These are phyloP conservation scores for Morpho helenor DNA, from an alignment of 2,888 invertebrate species.

Conservation along the genomic window DNA sequence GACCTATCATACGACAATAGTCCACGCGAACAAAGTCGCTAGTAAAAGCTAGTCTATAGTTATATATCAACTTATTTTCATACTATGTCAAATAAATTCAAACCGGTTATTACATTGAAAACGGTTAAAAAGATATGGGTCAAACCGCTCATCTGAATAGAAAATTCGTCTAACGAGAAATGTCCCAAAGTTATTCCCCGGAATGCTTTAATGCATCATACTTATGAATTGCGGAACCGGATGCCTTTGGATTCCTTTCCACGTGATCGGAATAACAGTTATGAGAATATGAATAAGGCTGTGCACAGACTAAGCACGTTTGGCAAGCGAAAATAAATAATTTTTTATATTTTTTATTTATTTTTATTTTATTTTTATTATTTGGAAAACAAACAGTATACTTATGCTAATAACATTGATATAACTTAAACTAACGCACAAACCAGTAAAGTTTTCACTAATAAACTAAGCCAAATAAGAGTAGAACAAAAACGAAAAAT, in stretches of 20 bases:
- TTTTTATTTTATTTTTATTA: too few relatives aligned
- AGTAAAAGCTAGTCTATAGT: too few relatives aligned
- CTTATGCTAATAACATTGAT: too few relatives aligned
- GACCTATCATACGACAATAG: too few relatives aligned
- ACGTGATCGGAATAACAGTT: slow-evolving; percentile 7
- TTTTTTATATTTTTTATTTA: too few relatives aligned
- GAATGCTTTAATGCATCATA: slow-evolving; percentile 8
- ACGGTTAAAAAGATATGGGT: slow-evolving; percentile 3
- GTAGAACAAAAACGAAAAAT: too few relatives aligned
- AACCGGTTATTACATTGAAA: background rate
- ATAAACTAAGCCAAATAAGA: too few relatives aligned
- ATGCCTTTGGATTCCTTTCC: slow-evolving; percentile 1
- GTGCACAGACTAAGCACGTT: background rate
- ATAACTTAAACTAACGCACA: too few relatives aligned
- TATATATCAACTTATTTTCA: background rate
- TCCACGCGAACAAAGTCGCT: too few relatives aligned
- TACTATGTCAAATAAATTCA: slow-evolving; percentile 1
- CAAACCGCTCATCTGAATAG: background rate
- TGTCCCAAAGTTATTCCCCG: slow-evolving; percentile 4
- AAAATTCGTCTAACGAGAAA: background rate
- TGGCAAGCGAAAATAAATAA: background rate
- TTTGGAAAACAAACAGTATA: too few relatives aligned
- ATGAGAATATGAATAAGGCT: background rate
- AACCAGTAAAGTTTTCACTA: too few relatives aligned
- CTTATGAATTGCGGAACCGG: slow-evolving; percentile 4